phyloP scores from a whole-genome alignment of 2,113 vertebrate genomes.

The Aix galericulata region DNA sequence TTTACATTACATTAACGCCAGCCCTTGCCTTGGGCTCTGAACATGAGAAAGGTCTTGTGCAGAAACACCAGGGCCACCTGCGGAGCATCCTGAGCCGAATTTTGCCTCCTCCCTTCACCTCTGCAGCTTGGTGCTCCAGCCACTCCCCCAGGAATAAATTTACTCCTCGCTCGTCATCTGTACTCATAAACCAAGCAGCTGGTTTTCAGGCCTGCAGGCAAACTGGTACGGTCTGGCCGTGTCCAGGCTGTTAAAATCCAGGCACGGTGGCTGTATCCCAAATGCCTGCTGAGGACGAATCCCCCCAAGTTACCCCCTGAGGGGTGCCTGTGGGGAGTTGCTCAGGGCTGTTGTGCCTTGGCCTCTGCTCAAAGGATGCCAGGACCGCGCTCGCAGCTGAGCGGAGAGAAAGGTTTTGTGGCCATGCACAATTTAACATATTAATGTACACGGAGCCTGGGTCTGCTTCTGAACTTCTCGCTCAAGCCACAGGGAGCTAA shows the following conservation, averaged over 20 bases:
- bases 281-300: not conserved
- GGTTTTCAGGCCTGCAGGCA: not conserved
- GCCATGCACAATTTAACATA: not conserved
- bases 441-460: not conserved
- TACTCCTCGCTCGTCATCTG: not conserved
- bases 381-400: not conserved
- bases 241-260: not conserved
- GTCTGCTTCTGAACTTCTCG: not conserved
- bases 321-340: not conserved
- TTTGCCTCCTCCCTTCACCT: not conserved
- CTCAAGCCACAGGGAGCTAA: not conserved
- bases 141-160: not conserved
- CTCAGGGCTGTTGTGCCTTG: not conserved
- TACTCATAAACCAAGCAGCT: not conserved
- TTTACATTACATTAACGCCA: not conserved
- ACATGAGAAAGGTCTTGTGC: not conserved
- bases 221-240: not conserved
- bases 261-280: not conserved
- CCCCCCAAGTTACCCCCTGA: not conserved
- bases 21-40: not conserved
- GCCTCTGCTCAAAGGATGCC: not conserved
- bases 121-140: not conserved
- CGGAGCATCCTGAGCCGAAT: rapidly evolving
- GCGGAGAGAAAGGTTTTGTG: not conserved
- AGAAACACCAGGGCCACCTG: not conserved